A percentile compares a stretch with the other conserved stretches of the same genome.
Conservation (phyloP, 1,140 invertebrate species). For the Drosophila nasuta region DNA sequence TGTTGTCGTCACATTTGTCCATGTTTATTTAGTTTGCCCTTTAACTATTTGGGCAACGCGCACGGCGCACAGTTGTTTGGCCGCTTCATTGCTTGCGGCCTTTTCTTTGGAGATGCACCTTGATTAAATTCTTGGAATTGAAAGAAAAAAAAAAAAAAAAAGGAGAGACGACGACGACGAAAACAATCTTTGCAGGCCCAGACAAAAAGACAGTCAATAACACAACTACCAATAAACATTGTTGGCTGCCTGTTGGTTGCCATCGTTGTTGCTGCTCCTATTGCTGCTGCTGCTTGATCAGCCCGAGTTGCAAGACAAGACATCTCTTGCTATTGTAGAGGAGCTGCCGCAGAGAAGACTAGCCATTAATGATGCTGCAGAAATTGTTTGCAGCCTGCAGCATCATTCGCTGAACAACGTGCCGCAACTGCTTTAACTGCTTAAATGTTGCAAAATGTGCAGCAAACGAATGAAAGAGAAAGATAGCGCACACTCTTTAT, state of each 20-base stretch:
- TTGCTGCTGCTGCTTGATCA: background rate
- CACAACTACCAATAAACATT: constrained; percentile 23
- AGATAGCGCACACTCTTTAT: background rate
- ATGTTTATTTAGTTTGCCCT: constrained; percentile 76
- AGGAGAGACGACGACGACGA: background rate
- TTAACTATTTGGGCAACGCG: constrained; percentile 73
- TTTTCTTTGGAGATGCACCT: constrained; percentile 68
- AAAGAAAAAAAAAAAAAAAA: constrained; percentile 50
- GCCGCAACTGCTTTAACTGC: constrained; percentile 18
- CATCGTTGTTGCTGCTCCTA: background rate
- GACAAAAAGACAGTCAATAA: constrained; percentile 18
- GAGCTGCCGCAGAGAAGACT: background rate
- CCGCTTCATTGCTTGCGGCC: constrained; percentile 36
- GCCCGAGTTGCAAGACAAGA: background rate
- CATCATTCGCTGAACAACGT: constrained; percentile 7
- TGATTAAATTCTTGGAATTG: constrained; percentile 81
- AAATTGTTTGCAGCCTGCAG: constrained; percentile 43
- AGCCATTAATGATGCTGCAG: constrained; percentile 71
- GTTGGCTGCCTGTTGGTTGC: constrained; percentile 5
- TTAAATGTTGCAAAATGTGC: constrained; percentile 37
- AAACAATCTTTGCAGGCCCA: constrained; percentile 2
- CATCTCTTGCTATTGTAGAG: constrained; percentile 6
- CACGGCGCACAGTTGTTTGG: constrained; percentile 38
- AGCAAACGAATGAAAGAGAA: background rate
- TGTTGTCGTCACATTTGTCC: constrained; percentile 50